phyloP scores from a whole-genome alignment of 2,797 vertebrate species.

The Halcyon leucocephala region DNA sequence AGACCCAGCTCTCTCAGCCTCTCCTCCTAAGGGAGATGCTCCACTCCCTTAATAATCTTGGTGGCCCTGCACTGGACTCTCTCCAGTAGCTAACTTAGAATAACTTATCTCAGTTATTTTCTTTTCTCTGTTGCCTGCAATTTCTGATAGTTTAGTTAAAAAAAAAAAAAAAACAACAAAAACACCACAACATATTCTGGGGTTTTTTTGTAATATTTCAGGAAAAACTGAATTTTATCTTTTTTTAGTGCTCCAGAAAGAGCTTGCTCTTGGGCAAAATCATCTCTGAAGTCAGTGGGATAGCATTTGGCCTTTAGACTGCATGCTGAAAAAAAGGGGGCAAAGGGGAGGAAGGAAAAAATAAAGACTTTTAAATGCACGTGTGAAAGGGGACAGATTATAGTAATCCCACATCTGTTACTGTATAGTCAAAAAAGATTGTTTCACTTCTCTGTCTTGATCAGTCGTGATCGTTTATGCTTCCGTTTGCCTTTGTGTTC shows the following conservation, averaged over 20 bases:
- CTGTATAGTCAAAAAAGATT: neutral
- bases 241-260: neutral
- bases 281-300: neutral
- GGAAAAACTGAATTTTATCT: neutral
- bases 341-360: neutral
- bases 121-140: neutral
- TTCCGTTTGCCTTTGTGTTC: conserved; percentile 55
- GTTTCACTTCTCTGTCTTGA: neutral
- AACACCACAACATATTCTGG: neutral
- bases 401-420: neutral
- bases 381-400: neutral
- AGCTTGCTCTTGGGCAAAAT: neutral
- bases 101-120: neutral
- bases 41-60: too few relatives aligned
- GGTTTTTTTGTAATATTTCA: neutral
- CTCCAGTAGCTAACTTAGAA: too few relatives aligned
- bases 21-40: too few relatives aligned
- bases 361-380: neutral
- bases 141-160: neutral
- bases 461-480: conserved; percentile 48
- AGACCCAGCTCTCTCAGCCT: too few relatives aligned
- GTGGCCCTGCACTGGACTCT: too few relatives aligned
- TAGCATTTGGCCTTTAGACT: neutral
- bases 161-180: neutral
- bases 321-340: neutral